Percentiles rank a stretch among this genome's conserved stretches.
phyloP scores from a whole-genome alignment of 2,113 vertebrate genomes.

The Smithornis capensis region DNA sequence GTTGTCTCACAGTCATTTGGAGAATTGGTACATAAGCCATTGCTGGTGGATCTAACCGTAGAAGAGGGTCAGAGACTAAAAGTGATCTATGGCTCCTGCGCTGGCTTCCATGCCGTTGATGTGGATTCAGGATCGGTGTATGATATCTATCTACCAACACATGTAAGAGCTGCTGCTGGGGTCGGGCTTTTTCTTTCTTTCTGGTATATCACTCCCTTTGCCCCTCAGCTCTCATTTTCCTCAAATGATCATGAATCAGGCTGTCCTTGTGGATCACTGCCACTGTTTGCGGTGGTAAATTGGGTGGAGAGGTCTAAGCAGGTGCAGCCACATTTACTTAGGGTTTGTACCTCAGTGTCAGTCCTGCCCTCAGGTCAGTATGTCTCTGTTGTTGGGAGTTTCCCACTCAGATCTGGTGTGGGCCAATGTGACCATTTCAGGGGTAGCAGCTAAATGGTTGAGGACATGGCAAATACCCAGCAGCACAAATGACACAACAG shows the following conservation, averaged over 20 bases:
- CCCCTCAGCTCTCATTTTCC: neutral
- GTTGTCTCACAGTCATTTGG: slow-evolving; percentile 86
- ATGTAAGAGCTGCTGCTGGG: slow-evolving; percentile 80
- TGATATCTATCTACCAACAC: slow-evolving; percentile 97
- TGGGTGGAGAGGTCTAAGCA: neutral
- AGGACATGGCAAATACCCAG: neutral
- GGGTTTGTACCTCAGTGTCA: neutral
- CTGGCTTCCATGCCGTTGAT: slow-evolving; percentile 96
- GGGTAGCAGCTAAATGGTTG: fast-evolving
- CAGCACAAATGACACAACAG: neutral
- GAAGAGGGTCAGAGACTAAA: slow-evolving; percentile 98
- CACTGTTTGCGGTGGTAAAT: neutral
- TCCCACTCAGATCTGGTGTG: neutral
- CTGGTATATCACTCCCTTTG: neutral
- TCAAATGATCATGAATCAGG: neutral
- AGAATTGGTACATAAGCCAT: slow-evolving; percentile 92
- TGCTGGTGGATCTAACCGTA: slow-evolving; percentile 95
- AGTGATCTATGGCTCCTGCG: slow-evolving; percentile 95
- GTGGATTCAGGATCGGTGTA: slow-evolving; percentile 97
- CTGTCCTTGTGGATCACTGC: neutral
- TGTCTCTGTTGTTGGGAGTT: neutral
- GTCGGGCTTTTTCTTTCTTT: neutral
- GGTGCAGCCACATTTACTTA: neutral
- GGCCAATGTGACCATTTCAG: neutral
- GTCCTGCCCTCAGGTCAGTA: neutral